These are phyloP conservation scores for Morpho helenor DNA, from an alignment of 2,888 invertebrate genomes.

Conservation along the genomic window DNA sequence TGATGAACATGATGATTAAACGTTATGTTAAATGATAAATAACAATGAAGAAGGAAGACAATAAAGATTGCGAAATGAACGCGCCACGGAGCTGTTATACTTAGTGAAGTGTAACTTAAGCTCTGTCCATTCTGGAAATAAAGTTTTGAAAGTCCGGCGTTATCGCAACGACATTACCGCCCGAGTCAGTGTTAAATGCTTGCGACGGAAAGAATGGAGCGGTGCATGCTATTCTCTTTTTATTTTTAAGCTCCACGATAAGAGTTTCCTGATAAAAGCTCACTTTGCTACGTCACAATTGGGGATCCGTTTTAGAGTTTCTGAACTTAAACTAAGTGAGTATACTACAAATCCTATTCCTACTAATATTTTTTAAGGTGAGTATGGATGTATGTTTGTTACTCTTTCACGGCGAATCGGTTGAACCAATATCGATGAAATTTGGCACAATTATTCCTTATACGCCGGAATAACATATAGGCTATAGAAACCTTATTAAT, in stretches of 20 bases:
- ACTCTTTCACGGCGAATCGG: no score
- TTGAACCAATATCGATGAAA: no score
- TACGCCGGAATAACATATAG: no score
- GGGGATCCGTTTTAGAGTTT: conserved; percentile 2
- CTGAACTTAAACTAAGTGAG: no score
- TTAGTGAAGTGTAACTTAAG: conserved; percentile 28
- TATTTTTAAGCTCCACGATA: conserved; percentile 23
- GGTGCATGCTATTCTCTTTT: conserved; percentile 21
- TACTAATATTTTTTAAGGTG: no score
- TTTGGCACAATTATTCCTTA: no score
- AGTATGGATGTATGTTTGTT: no score
- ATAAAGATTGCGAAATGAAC: conserved; percentile 9
- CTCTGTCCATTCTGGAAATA: conserved; percentile 33
- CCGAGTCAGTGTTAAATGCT: conserved; percentile 32
- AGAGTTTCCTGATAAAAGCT: conserved; percentile 14
- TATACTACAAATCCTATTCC: no score
- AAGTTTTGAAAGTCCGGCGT: conserved; percentile 29
- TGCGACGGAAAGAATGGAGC: conserved; percentile 29
- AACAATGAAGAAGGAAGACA: no score
- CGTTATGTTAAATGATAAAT: no score
- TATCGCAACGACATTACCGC: conserved; percentile 32
- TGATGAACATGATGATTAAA: no score
- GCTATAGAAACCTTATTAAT: no score
- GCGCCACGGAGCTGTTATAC: conserved; percentile 25
- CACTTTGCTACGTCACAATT: conserved; percentile 15